Percentiles rank a stretch among this genome's conserved stretches.
These are phyloP conservation scores for Borostomias antarcticus DNA, from an alignment of 2,797 vertebrate genomes.

Conservation along the genomic window DNA sequence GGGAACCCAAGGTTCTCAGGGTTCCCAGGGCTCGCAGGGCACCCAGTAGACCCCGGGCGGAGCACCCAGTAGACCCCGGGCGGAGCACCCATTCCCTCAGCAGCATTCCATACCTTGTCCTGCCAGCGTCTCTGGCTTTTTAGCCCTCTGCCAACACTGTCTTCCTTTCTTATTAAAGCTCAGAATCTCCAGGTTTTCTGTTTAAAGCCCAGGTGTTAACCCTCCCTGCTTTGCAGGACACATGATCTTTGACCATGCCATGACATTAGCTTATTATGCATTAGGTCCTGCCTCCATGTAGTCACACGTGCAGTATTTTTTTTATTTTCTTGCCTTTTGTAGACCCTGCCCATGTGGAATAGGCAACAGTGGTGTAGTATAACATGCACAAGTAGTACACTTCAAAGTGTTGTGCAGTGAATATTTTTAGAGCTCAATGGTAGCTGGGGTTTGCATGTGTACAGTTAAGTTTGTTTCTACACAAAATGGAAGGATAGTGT, in stretches of 20 bases:
- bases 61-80: neutral
- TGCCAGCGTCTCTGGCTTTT: conserved; percentile 8
- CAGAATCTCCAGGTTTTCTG: neutral
- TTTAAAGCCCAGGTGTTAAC: neutral
- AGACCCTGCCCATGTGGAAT: neutral
- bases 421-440: conserved; percentile 13
- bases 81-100: conserved; percentile 1
- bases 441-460: conserved; percentile 19
- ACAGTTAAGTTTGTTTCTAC: conserved; percentile 12
- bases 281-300: neutral
- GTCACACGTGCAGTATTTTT: neutral
- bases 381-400: conserved; percentile 5
- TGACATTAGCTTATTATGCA: neutral
- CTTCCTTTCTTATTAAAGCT: conserved; percentile 1
- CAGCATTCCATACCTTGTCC: conserved; percentile 14
- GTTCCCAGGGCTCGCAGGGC: conserved; percentile 35
- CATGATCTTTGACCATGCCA: neutral
- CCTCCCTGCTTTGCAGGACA: neutral
- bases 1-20: conserved; percentile 62
- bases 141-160: neutral
- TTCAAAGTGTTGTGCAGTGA: conserved; percentile 14
- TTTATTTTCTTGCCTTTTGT: conserved; percentile 5
- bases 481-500: neutral
- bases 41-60: neutral
- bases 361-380: neutral